phyloP scores from a whole-genome alignment of 2,888 invertebrate species.

The Drosophila subquinaria region DNA sequence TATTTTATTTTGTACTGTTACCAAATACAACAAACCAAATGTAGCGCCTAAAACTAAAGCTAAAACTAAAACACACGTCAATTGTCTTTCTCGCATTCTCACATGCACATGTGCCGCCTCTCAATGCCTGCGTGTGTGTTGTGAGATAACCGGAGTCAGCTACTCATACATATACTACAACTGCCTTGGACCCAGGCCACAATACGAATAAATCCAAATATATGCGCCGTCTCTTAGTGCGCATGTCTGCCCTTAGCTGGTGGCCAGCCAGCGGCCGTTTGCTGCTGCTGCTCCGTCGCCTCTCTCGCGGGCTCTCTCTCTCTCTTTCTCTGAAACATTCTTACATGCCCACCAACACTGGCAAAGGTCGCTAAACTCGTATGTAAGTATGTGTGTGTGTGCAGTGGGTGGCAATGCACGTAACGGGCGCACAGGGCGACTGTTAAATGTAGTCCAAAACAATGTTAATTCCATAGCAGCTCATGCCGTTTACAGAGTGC shows the following conservation, averaged over 20 bases:
- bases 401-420: slow-evolving; percentile 35
- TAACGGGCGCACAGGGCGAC: slow-evolving; percentile 50
- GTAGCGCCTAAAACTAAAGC: slow-evolving; percentile 32
- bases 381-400: slow-evolving; percentile 6
- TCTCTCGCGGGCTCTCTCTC: slow-evolving; percentile 17
- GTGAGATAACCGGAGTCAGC: slow-evolving; percentile 22
- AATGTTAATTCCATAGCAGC: slow-evolving; percentile 16
- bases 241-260: slow-evolving; percentile 69
- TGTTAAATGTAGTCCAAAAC: slow-evolving; percentile 10
- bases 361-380: slow-evolving; percentile 10
- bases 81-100: not conserved
- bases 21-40: slow-evolving; percentile 58
- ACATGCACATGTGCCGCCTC: not conserved
- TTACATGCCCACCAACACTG: slow-evolving; percentile 37
- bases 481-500: not conserved
- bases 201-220: slow-evolving; percentile 39
- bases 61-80: slow-evolving; percentile 10
- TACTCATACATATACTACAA: slow-evolving; percentile 5
- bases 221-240: slow-evolving; percentile 45
- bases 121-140: not conserved
- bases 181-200: slow-evolving; percentile 22
- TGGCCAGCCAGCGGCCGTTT: slow-evolving; percentile 29
- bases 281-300: slow-evolving; percentile 9
- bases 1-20: slow-evolving; percentile 53
- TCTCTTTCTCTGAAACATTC: slow-evolving; percentile 5